Conservation (phyloP, 2,888 invertebrate genomes). For the Morpho helenor region DNA sequence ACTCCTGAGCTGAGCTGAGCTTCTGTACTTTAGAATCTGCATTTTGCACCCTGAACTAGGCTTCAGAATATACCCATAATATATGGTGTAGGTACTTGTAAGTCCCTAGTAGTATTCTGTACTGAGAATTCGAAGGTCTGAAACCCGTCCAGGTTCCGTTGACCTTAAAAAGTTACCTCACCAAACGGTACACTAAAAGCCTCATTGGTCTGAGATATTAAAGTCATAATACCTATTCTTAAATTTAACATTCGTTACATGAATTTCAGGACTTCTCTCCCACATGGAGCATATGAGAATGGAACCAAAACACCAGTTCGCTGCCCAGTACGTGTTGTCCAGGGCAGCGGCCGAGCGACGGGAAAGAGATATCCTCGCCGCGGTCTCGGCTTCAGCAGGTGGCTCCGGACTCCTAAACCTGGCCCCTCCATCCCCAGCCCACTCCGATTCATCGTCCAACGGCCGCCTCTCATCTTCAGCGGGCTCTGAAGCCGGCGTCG, state of each 20-base stretch:
- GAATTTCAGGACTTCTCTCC: conserved; percentile 87
- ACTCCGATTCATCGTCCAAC: conserved; percentile 92
- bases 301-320: conserved; percentile 97
- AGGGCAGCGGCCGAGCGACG: conserved; percentile 94
- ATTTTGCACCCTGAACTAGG: too few relatives aligned
- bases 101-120: not conserved
- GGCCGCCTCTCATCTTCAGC: conserved; percentile 90
- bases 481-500: conserved; percentile 84
- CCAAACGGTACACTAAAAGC: too few relatives aligned
- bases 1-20: too few relatives aligned
- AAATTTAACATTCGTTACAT: not conserved
- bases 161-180: too few relatives aligned
- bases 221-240: too few relatives aligned
- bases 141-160: too few relatives aligned
- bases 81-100: too few relatives aligned
- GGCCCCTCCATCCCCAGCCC: conserved; percentile 91
- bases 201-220: too few relatives aligned
- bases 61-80: too few relatives aligned
- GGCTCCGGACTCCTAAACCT: conserved; percentile 83
- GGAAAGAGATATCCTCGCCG: conserved; percentile 88
- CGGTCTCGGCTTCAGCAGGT: conserved; percentile 81
- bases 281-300: conserved; percentile 98
- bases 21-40: too few relatives aligned
- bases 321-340: conserved; percentile 94
- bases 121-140: not conserved